phyloP scores from a whole-genome alignment of 2,888 invertebrate species.

The Trilocha varians region DNA sequence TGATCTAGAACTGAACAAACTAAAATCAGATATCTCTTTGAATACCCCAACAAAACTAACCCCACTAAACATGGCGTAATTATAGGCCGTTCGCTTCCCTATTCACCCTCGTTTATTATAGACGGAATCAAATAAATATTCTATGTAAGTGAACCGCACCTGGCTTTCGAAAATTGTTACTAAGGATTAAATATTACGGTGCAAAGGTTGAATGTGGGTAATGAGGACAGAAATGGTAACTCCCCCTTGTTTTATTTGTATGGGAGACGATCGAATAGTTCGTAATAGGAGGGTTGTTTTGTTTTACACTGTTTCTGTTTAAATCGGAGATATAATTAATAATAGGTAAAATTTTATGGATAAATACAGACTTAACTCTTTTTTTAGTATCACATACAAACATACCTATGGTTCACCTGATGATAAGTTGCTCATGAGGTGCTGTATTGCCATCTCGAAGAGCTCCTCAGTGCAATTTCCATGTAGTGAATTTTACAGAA shows the following conservation, averaged over 20 bases:
- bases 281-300: too few species aligned
- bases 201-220: neutral
- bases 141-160: conserved; percentile 17
- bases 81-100: conserved; percentile 5
- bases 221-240: neutral
- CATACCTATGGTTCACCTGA: too few species aligned
- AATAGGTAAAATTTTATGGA: too few species aligned
- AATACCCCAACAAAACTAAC: neutral
- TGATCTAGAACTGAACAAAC: too few species aligned
- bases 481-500: too few species aligned
- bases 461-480: too few species aligned
- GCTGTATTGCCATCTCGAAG: too few species aligned
- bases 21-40: conserved; percentile 1
- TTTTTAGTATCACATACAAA: too few species aligned
- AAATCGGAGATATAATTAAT: too few species aligned
- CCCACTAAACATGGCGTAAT: conserved; percentile 7
- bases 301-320: too few species aligned
- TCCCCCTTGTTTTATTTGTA: neutral
- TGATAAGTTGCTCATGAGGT: too few species aligned
- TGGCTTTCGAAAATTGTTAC: conserved; percentile 9
- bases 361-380: too few species aligned
- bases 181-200: neutral
- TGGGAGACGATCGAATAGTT: neutral
- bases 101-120: conserved; percentile 22
- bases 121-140: conserved; percentile 18